Evolutionary conservation across 2,888 invertebrate genomes (phyloP).

Genomic region (Alloscopus bannaensis): DNA sequence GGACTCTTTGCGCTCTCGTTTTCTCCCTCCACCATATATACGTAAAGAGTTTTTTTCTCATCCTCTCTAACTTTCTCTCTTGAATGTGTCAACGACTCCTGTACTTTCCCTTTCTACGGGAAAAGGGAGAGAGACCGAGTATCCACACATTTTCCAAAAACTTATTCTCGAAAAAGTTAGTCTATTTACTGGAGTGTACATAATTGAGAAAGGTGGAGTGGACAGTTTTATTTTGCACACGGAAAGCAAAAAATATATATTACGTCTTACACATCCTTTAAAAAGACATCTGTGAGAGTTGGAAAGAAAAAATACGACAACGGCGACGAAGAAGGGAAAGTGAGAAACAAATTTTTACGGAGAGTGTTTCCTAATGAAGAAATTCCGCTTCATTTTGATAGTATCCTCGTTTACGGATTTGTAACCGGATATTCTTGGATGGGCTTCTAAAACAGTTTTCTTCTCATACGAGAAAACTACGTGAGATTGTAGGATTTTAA

Average conservation of each 20-base stretch:
- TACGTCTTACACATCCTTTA: not conserved
- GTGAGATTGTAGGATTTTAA: slow-evolving; percentile 22
- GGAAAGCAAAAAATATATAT: too few relatives aligned
- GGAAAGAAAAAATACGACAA: not conserved
- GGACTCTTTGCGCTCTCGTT: slow-evolving; percentile 30
- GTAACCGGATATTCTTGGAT: not conserved
- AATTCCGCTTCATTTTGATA: slow-evolving; percentile 1
- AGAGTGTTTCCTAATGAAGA: slow-evolving; percentile 15
- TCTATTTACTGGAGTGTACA: slow-evolving; percentile 37
- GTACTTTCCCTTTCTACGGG: not conserved
- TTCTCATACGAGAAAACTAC: too few relatives aligned
- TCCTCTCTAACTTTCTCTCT: slow-evolving; percentile 43
- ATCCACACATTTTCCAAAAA: not conserved
- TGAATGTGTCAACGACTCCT: not conserved
- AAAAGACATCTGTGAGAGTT: not conserved
- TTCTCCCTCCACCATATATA: too few relatives aligned
- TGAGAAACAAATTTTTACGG: not conserved
- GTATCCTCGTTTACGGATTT: not conserved
- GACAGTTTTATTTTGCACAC: slow-evolving; percentile 32
- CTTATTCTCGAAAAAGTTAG: slow-evolving; percentile 38
- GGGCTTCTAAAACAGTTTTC: too few relatives aligned
- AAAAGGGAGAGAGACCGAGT: not conserved
- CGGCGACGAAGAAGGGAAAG: not conserved
- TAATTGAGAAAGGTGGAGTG: slow-evolving; percentile 47
- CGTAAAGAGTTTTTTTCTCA: not conserved